A percentile compares a stretch with the other conserved stretches of the same genome.
Evolutionary conservation across 2,888 invertebrate genomes (phyloP).

Genomic region (Merodon equestris): DNA sequence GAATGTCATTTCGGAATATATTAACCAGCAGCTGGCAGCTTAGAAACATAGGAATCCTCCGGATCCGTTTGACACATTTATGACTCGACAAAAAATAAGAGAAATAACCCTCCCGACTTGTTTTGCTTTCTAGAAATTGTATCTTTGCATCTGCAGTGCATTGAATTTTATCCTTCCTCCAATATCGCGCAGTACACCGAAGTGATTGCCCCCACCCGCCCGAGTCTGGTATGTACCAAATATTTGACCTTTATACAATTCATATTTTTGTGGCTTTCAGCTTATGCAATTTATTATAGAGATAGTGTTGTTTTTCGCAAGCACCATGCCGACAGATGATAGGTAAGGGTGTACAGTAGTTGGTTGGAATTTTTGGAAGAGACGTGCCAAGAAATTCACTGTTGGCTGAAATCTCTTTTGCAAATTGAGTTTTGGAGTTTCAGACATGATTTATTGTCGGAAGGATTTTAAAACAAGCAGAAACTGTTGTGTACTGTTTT

Average conservation of each 20-base stretch:
- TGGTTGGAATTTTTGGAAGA: conserved; percentile 51
- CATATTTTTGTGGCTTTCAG: conserved; percentile 64
- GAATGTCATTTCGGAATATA: no score
- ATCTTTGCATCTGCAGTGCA: conserved; percentile 33
- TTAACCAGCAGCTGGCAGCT: no score
- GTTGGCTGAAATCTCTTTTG: conserved; percentile 64
- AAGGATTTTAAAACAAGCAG: conserved; percentile 44
- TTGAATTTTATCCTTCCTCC: conserved; percentile 26
- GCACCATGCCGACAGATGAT: conserved; percentile 20
- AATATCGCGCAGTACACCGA: conserved; percentile 20
- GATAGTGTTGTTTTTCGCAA: conserved; percentile 30
- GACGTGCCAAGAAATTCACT: conserved; percentile 65
- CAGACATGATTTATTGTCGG: conserved; percentile 63
- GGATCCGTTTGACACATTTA: conserved; percentile 58
- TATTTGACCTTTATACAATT: conserved; percentile 62
- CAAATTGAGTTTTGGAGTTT: conserved; percentile 65
- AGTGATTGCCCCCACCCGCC: conserved; percentile 36
- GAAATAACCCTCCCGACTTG: background rate
- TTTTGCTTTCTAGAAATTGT: conserved; percentile 8
- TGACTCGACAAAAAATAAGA: conserved; percentile 26
- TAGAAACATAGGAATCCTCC: no score
- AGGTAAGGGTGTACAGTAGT: conserved; percentile 25
- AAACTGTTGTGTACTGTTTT: no score
- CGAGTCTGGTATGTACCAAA: conserved; percentile 20
- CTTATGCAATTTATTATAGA: conserved; percentile 65